Percentiles rank a stretch among this genome's conserved stretches.
Evolutionary conservation across 1,140 invertebrate genomes (phyloP).

Genomic region (Drosophila jambulina): DNA sequence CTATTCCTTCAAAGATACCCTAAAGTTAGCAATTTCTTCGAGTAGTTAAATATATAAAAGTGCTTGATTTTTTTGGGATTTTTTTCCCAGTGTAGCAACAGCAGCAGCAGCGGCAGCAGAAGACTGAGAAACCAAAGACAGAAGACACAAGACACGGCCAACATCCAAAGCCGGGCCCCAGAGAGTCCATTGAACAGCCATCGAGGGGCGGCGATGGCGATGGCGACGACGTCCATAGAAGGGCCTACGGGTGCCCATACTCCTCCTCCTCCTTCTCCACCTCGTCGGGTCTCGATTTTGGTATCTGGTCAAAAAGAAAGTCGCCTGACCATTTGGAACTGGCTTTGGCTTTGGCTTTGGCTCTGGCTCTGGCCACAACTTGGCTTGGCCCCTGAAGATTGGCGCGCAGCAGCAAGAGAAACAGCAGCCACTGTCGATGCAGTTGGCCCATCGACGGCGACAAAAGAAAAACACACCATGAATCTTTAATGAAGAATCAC

Average conservation of each 20-base stretch:
- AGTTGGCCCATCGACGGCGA: conserved; percentile 42
- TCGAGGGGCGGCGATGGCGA: conserved; percentile 29
- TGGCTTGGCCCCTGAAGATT: conserved; percentile 59
- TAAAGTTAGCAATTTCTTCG: background rate
- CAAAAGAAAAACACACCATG: conserved; percentile 81
- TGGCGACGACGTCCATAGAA: conserved; percentile 40
- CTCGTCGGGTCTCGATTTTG: conserved; percentile 35
- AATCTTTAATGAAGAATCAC: conserved; percentile 83
- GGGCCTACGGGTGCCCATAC: conserved; percentile 24
- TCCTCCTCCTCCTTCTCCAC: conserved; percentile 1
- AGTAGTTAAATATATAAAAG: background rate
- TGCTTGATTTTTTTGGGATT: background rate
- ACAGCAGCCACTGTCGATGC: conserved; percentile 32
- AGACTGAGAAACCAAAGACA: conserved; percentile 21
- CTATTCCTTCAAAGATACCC: too few species aligned
- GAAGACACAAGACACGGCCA: conserved; percentile 41
- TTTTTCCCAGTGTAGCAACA: conserved; percentile 4
- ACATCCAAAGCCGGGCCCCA: conserved; percentile 57
- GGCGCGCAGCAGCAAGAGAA: conserved; percentile 61
- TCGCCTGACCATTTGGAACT: conserved; percentile 60
- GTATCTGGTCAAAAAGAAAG: conserved; percentile 78
- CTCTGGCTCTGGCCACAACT: conserved; percentile 17
- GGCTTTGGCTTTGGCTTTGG: conserved; percentile 41
- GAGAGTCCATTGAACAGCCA: conserved; percentile 50
- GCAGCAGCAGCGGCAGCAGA: conserved; percentile 15